Percentiles rank a stretch among this genome's conserved stretches.
These are phyloP conservation scores for Tetraneura akinire DNA, from an alignment of 1,140 invertebrate species.

Conservation along the genomic window DNA sequence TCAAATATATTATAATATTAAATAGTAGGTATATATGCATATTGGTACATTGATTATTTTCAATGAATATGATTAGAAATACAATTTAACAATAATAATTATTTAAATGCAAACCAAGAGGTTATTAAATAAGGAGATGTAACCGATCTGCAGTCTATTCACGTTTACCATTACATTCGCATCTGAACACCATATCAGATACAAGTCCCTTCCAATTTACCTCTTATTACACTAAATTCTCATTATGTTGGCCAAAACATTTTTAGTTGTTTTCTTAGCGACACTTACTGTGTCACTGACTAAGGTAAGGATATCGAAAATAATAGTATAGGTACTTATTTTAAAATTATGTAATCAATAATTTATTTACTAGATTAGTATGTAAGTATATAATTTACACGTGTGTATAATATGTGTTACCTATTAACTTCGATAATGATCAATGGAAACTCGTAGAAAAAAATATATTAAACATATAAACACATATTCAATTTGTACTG, in stretches of 20 bases:
- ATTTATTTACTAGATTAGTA: no score
- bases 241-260: slow-evolving; percentile 28
- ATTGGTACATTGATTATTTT: no score
- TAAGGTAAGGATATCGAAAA: slow-evolving; percentile 2
- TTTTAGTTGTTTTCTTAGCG: slow-evolving; percentile 1
- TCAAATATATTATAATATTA: no score
- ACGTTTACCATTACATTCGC: neutral
- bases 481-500: no score
- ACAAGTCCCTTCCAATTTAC: slow-evolving; percentile 4
- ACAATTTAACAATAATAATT: neutral
- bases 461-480: no score
- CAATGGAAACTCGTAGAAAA: no score
- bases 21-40: no score
- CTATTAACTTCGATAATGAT: no score
- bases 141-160: neutral
- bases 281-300: neutral
- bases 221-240: neutral
- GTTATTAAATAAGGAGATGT: slow-evolving; percentile 11
- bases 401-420: no score
- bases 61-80: neutral
- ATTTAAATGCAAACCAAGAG: neutral
- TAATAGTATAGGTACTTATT: no score
- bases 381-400: no score
- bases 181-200: neutral
- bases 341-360: neutral